Evolutionary conservation across 2,113 vertebrate genomes (phyloP), one percentile per base, ranked within the genome.

Genomic region (Hemichromis elongatus): DNA sequence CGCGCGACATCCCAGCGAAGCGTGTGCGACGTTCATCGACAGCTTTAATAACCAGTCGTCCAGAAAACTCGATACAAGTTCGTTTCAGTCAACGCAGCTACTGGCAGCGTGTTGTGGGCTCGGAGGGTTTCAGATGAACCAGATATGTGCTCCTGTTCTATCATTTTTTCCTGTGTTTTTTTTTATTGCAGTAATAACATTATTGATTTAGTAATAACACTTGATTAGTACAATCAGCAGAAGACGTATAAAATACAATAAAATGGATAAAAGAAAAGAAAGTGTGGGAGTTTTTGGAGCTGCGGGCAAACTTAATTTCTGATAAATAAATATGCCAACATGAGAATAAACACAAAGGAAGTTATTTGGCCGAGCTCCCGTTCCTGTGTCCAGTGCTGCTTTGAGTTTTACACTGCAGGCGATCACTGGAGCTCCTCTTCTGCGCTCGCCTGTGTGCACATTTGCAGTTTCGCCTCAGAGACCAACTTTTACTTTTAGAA

Each of bases 301-400:
- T 54, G 18, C 73, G 21, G 28, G 4, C 7, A 54, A 54, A 35
- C 18, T 35, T n/a, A 5, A 5, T 33, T 2, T 30, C 26, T 53
- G 7, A 4, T 33, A 1, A 14, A 28, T 4, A 30, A 30, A 57
- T 0, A 19, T 59, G 8, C 9, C 3, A 9, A 19, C 5, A 61
- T 61, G 30, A 35, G 28, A 8, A 57, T 28, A 57, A 57, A 57
- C 1, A 21, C 13, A 14, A 56, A 55, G 0, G 0, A 57, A 57
- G 26, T 57, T 18, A 18, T 18, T 56, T 18, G 2, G 9, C 28
- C 4, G 12, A 33, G 6, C 10, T 61, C 16, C 0, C 28, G 6
- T 61, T 35, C 59, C 28, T 63, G 59, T 11, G 16, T 4, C 33
- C 30, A 35, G 28, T 0, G 18, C 59, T 63, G 18, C 18, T 63